These are phyloP conservation scores for Galago senegalensis DNA, from an alignment of 2,797 vertebrate genomes.

Conservation along the genomic window DNA sequence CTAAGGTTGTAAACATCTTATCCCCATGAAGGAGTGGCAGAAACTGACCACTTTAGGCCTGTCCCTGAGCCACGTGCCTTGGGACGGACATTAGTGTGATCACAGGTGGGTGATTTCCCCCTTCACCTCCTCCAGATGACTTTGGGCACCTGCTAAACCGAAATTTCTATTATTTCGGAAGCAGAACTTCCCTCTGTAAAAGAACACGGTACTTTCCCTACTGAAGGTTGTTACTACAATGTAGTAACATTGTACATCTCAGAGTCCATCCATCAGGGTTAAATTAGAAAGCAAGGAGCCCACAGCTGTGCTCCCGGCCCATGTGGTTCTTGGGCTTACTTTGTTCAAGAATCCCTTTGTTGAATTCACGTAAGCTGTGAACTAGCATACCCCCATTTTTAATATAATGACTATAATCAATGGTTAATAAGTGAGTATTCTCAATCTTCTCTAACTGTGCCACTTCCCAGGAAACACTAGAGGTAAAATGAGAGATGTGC, in stretches of 20 bases:
- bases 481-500: neutral
- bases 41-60: neutral
- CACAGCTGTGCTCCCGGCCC: neutral
- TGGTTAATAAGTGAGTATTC: neutral
- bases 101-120: slow-evolving; percentile 6
- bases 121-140: slow-evolving; percentile 23
- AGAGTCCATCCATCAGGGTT: neutral
- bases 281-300: neutral
- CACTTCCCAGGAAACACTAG: neutral
- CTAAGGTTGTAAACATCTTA: neutral
- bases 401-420: neutral
- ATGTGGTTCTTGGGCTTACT: neutral
- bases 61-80: neutral
- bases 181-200: neutral
- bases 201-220: neutral
- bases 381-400: neutral
- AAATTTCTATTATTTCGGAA: slow-evolving; percentile 45
- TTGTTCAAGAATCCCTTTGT: neutral
- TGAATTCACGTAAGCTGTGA: neutral
- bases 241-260: neutral
- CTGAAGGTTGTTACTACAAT: neutral
- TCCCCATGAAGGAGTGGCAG: slow-evolving; percentile 31
- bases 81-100: neutral
- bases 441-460: neutral
- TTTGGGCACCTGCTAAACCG: slow-evolving; percentile 14